phyloP scores from a whole-genome alignment of 2,113 vertebrate species.

The Phoxinus phoxinus region DNA sequence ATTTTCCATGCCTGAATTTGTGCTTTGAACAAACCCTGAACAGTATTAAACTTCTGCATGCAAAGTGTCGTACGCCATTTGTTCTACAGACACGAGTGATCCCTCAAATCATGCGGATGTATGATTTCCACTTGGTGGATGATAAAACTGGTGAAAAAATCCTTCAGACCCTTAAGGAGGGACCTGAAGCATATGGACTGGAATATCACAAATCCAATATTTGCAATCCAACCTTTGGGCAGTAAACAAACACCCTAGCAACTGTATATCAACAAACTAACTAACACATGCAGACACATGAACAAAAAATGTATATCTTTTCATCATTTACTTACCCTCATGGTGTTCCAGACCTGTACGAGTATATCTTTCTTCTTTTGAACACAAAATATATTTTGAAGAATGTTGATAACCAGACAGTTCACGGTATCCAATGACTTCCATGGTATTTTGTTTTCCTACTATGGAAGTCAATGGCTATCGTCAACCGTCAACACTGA shows the following conservation, averaged over 20 bases:
- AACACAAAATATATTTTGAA: no score
- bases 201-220: neutral
- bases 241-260: neutral
- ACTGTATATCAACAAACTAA: neutral
- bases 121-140: neutral
- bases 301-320: neutral
- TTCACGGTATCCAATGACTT: no score
- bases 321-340: no score
- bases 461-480: no score
- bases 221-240: neutral
- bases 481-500: no score
- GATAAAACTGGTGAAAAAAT: neutral
- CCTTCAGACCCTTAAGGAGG: neutral
- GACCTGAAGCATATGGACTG: neutral
- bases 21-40: constrained; percentile 3
- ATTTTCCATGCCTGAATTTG: constrained; percentile 42
- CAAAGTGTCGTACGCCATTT: neutral
- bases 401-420: no score
- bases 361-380: no score
- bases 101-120: neutral
- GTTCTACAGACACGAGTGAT: neutral
- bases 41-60: neutral
- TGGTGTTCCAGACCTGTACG: no score
- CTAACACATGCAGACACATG: neutral
- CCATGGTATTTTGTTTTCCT: no score